Conservation (phyloP, 2,113 vertebrate genomes). For the Carollia perspicillata region DNA sequence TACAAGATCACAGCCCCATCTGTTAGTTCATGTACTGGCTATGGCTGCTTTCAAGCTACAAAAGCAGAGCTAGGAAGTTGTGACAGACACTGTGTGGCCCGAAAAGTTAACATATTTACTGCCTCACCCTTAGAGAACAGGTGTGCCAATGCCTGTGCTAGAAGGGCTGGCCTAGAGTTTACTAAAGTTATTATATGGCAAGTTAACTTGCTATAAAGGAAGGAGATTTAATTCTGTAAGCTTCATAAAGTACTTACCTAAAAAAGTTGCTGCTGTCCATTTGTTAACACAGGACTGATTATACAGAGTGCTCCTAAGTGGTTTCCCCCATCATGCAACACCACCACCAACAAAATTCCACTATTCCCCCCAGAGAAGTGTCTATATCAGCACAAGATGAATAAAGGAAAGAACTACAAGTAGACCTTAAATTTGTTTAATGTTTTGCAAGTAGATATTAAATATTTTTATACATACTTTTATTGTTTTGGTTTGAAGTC, state of each 20-base stretch:
- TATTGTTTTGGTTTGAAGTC: constrained; percentile 99
- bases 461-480: constrained; percentile 87
- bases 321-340: neutral
- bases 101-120: neutral
- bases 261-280: neutral
- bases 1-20: neutral
- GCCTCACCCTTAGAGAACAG: neutral
- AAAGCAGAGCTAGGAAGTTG: neutral
- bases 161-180: neutral
- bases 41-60: neutral
- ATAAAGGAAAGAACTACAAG: constrained; percentile 2
- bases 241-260: neutral
- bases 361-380: neutral
- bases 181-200: neutral
- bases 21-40: neutral
- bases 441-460: neutral
- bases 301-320: neutral
- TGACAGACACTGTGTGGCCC: neutral
- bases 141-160: neutral
- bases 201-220: neutral
- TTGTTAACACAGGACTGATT: neutral
- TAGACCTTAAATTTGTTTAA: neutral
- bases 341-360: neutral
- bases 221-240: neutral
- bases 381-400: neutral